Conservation (phyloP, 2,888 invertebrate species). For the Merodon equestris region DNA sequence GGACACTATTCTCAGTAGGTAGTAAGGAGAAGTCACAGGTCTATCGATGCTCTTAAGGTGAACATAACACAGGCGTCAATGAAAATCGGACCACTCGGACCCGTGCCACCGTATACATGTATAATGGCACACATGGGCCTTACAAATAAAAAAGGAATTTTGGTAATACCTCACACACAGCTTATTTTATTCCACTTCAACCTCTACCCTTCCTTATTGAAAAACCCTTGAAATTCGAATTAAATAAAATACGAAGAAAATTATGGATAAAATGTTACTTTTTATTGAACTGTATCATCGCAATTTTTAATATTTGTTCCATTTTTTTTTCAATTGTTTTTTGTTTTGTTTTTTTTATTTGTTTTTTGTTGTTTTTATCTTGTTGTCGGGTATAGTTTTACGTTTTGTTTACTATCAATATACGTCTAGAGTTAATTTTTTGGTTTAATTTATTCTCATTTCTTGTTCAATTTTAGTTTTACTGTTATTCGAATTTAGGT, state of each 20-base stretch:
- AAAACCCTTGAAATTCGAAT: too few species aligned
- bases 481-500: constrained; percentile 58
- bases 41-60: too few species aligned
- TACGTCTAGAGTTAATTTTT: constrained; percentile 66
- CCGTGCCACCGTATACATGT: too few species aligned
- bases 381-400: constrained; percentile 54
- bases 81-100: too few species aligned
- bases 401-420: constrained; percentile 59
- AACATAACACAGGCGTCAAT: too few species aligned
- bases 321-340: constrained; percentile 45
- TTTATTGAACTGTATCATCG: constrained; percentile 65
- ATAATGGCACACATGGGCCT: too few species aligned
- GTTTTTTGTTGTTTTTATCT: constrained; percentile 54
- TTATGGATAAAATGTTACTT: constrained; percentile 68
- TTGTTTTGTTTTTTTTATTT: constrained; percentile 32
- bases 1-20: too few species aligned
- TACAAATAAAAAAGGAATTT: too few species aligned
- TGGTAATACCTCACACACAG: too few species aligned
- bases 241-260: not conserved
- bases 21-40: too few species aligned
- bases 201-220: too few species aligned
- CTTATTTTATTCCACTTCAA: too few species aligned
- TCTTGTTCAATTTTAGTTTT: constrained; percentile 36
- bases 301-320: constrained; percentile 45
- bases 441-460: constrained; percentile 49